These are phyloP conservation scores for Cyclopterus lumpus DNA, from an alignment of 2,797 vertebrate genomes.

Conservation along the genomic window DNA sequence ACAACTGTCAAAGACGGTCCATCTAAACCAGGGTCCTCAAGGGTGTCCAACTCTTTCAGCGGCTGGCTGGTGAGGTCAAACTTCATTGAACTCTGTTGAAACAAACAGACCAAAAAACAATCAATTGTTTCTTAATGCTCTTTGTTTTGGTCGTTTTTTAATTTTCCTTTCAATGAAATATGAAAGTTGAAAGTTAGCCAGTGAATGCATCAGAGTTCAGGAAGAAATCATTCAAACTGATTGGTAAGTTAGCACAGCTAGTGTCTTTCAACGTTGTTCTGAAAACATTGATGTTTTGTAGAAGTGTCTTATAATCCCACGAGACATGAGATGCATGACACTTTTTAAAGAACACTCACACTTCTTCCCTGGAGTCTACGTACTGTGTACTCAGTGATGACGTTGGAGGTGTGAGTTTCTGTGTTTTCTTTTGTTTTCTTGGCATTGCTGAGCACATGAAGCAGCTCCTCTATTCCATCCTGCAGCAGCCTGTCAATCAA, in stretches of 20 bases:
- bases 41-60: constrained; percentile 36
- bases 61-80: constrained; percentile 57
- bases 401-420: constrained; percentile 75
- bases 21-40: constrained; percentile 52
- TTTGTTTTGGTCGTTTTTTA: neutral
- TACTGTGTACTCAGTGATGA: constrained; percentile 76
- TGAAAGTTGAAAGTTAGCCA: neutral
- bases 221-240: neutral
- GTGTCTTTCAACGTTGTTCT: neutral
- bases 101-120: neutral
- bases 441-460: constrained; percentile 72
- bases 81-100: constrained; percentile 72
- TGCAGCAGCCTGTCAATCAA: constrained; percentile 86
- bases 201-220: neutral
- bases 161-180: neutral
- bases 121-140: neutral
- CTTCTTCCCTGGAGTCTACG: constrained; percentile 24
- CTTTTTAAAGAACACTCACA: neutral
- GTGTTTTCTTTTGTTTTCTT: constrained; percentile 65
- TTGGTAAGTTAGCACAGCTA: neutral
- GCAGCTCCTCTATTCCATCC: constrained; percentile 85
- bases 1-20: constrained; percentile 51
- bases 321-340: neutral
- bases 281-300: neutral
- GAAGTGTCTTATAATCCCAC: neutral